A percentile compares a stretch with the other conserved stretches of the same genome.
Conservation (phyloP, 1,140 invertebrate genomes). For the Lepidotrigona ventralis region DNA sequence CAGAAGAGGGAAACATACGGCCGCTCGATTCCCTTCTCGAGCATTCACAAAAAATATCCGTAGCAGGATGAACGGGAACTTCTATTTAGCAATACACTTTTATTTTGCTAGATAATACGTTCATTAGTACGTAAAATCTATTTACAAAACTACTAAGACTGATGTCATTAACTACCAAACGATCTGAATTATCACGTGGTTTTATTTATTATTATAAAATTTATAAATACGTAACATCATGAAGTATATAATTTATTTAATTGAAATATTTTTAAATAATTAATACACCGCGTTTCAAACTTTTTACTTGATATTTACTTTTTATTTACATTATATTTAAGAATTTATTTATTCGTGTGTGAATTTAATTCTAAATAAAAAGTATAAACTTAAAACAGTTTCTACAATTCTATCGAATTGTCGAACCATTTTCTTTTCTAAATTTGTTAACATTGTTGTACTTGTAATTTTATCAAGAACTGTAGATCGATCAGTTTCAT, state of each 20-base stretch:
- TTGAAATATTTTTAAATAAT: background rate
- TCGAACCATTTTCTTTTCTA: background rate
- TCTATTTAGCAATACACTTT: conserved; percentile 16
- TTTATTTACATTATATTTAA: background rate
- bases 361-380: background rate
- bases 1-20: conserved; percentile 40
- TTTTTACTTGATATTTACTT: background rate
- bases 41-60: conserved; percentile 16
- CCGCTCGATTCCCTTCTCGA: conserved; percentile 42
- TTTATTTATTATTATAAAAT: background rate
- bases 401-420: no score
- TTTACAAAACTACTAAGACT: background rate
- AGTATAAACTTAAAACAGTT: background rate
- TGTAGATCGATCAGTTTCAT: conserved; percentile 30
- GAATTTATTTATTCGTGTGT: background rate
- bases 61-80: conserved; percentile 6
- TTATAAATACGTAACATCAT: background rate
- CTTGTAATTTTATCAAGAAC: conserved; percentile 9
- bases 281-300: no score
- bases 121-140: background rate
- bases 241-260: background rate
- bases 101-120: background rate
- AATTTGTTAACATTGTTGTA: conserved; percentile 5
- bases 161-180: background rate
- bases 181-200: background rate